Conservation (phyloP, 2,888 invertebrate species). For the Hypercompe scribonia region DNA sequence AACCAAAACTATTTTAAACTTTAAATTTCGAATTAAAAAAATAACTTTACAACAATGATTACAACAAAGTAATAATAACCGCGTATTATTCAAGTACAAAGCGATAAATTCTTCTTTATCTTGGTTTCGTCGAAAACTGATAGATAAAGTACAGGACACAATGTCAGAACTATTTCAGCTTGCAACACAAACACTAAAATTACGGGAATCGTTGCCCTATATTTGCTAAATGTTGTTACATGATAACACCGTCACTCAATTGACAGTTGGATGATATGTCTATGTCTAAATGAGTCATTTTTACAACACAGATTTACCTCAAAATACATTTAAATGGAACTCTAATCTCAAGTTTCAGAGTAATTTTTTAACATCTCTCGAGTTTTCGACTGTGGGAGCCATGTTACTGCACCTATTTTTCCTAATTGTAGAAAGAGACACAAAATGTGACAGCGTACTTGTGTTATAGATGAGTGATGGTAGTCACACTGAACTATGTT, state of each 20-base stretch:
- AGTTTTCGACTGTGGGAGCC: too few relatives aligned
- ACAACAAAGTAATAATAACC: slow-evolving; percentile 23
- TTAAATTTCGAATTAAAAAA: too few relatives aligned
- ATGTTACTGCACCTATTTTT: too few relatives aligned
- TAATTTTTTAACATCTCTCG: too few relatives aligned
- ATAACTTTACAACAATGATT: not conserved
- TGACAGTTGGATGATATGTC: not conserved
- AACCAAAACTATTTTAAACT: not conserved
- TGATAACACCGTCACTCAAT: slow-evolving; percentile 2
- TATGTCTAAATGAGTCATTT: not conserved
- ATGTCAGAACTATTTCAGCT: slow-evolving; percentile 32
- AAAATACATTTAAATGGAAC: not conserved
- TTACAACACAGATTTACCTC: not conserved
- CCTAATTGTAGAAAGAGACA: too few relatives aligned
- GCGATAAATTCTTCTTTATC: slow-evolving; percentile 52
- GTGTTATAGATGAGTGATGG: too few relatives aligned
- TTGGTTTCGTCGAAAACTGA: slow-evolving; percentile 60
- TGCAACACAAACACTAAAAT: slow-evolving; percentile 24
- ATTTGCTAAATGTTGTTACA: slow-evolving; percentile 8
- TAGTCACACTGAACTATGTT: too few relatives aligned
- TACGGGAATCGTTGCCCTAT: slow-evolving; percentile 15
- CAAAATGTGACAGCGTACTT: too few relatives aligned
- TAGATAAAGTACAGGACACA: slow-evolving; percentile 48
- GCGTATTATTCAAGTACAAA: slow-evolving; percentile 33
- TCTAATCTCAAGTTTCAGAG: not conserved